These are phyloP conservation scores for Elephas maximus DNA, from an alignment of 2,113 vertebrate species.

Conservation along the genomic window DNA sequence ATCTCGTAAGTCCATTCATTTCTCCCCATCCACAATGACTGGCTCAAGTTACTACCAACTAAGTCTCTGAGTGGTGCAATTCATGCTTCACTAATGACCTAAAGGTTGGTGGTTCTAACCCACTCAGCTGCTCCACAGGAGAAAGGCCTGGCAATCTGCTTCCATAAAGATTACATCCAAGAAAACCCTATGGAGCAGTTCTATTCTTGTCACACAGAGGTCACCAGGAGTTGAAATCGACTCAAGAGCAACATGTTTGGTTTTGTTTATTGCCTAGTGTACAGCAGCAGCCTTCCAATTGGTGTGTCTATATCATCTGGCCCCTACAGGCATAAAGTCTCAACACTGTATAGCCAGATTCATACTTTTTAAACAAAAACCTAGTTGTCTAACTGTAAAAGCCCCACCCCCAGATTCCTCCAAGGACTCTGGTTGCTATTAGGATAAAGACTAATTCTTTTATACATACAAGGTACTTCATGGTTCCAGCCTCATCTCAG, in stretches of 20 bases:
- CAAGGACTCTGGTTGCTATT: not conserved
- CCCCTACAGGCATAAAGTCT: not conserved
- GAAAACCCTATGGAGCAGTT: not conserved
- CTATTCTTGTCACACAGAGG: not conserved
- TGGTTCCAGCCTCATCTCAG: not conserved
- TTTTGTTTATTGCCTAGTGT: not conserved
- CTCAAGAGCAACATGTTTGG: not conserved
- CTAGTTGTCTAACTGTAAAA: not conserved
- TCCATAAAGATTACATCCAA: not conserved
- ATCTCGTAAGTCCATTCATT: not conserved
- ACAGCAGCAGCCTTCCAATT: not conserved
- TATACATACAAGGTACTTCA: not conserved
- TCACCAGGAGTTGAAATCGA: not conserved
- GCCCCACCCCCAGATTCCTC: not conserved
- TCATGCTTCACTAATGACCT: not conserved
- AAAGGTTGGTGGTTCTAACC: not conserved
- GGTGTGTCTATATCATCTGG: not conserved
- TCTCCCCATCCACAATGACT: not conserved
- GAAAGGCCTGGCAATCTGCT: not conserved
- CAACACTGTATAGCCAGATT: not conserved
- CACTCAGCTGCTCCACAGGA: not conserved
- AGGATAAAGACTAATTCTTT: not conserved
- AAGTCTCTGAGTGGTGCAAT: not conserved
- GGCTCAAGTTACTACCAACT: not conserved
- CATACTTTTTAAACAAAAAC: constrained; percentile 31